These are phyloP conservation scores for Macroramphosus scolopax DNA, from an alignment of 2,797 vertebrate genomes.

Conservation along the genomic window DNA sequence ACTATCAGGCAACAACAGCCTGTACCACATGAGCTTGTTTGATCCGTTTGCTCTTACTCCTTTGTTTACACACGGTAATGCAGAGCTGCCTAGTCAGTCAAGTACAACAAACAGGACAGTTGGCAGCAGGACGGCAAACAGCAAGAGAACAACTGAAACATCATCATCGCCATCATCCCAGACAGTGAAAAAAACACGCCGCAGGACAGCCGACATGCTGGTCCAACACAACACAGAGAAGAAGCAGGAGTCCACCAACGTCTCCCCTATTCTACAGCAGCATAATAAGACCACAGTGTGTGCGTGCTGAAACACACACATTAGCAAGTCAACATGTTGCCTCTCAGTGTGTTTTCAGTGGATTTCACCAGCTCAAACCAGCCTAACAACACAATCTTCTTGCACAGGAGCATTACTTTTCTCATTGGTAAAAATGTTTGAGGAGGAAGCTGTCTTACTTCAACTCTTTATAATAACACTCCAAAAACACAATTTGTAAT, in stretches of 20 bases:
- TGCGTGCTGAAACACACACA: conserved; percentile 80
- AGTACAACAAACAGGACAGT: conserved; percentile 16
- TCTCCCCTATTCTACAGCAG: conserved; percentile 83
- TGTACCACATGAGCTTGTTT: conserved; percentile 45
- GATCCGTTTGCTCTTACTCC: conserved; percentile 40
- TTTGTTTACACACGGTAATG: conserved; percentile 32
- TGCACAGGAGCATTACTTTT: background rate
- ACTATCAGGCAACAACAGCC: conserved; percentile 55
- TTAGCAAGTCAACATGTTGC: conserved; percentile 17
- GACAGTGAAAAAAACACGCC: conserved; percentile 64
- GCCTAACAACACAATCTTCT: too few species aligned
- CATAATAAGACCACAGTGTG: conserved; percentile 88
- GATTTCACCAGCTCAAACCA: too few species aligned
- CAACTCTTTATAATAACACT: too few species aligned
- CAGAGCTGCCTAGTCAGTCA: conserved; percentile 27
- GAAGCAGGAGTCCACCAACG: conserved; percentile 80
- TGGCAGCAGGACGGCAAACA: conserved; percentile 74
- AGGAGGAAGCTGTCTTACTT: too few species aligned
- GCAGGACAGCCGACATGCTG: conserved; percentile 71
- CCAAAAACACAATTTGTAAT: too few species aligned
- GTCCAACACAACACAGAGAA: conserved; percentile 79
- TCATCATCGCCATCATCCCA: conserved; percentile 65
- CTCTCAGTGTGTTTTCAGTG: too few species aligned
- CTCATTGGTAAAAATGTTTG: background rate
- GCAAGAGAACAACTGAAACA: conserved; percentile 83